Evolutionary conservation across 2,888 invertebrate genomes (phyloP).

Genomic region (Erannis defoliaria): DNA sequence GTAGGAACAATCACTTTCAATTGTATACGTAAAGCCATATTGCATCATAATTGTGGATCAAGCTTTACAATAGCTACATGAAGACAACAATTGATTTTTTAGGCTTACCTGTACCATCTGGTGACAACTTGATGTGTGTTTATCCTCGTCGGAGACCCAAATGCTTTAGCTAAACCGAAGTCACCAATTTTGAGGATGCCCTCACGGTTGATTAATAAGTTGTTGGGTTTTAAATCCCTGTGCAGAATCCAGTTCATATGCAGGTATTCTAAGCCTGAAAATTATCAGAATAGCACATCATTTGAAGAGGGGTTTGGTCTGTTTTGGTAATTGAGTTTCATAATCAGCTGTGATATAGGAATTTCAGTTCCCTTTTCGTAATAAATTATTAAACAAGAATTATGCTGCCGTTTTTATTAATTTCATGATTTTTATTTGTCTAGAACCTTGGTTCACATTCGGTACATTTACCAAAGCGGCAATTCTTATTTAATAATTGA

Average conservation of each 20-base stretch:
- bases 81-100: neutral
- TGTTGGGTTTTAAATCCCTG: constrained; percentile 99
- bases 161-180: constrained; percentile 99
- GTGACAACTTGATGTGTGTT: constrained; percentile 99
- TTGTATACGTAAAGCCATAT: too few relatives aligned
- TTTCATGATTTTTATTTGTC: too few relatives aligned
- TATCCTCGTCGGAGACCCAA: constrained; percentile 97
- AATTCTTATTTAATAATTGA: too few relatives aligned
- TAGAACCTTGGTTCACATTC: too few relatives aligned
- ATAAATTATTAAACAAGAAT: too few relatives aligned
- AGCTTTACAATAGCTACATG: too few relatives aligned
- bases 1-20: too few relatives aligned
- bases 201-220: constrained; percentile 96
- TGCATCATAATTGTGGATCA: too few relatives aligned
- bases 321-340: neutral
- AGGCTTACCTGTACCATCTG: constrained; percentile 92
- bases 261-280: constrained; percentile 94
- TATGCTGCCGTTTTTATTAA: too few relatives aligned
- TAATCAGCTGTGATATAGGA: too few relatives aligned
- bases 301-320: neutral
- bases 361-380: too few relatives aligned
- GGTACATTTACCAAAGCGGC: too few relatives aligned
- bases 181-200: constrained; percentile 99
- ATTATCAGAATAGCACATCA: neutral
- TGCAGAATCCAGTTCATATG: constrained; percentile 99